These are phyloP conservation scores for Leptothorax acervorum DNA, from an alignment of 2,888 invertebrate genomes.

Conservation along the genomic window DNA sequence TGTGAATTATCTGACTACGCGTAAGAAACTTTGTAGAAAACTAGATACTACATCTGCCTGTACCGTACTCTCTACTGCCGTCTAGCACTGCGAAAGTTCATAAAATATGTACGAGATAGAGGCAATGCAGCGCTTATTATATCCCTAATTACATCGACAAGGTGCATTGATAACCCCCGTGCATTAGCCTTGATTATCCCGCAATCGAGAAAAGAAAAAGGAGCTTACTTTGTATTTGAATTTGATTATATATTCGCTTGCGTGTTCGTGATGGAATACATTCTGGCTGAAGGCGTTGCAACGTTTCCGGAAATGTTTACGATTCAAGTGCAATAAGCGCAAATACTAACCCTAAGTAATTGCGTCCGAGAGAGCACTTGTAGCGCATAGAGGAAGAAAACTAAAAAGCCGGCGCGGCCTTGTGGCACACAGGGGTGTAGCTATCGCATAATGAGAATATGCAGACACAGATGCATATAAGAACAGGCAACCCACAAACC, in stretches of 20 bases:
- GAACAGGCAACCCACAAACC: neutral
- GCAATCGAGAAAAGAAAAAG: neutral
- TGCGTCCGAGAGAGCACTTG: constrained; percentile 21
- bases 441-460: neutral
- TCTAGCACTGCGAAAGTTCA: neutral
- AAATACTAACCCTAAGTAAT: constrained; percentile 48
- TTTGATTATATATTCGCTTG: constrained; percentile 18
- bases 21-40: neutral
- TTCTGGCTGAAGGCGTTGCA: constrained; percentile 7
- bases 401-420: constrained; percentile 7
- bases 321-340: constrained; percentile 36
- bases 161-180: neutral
- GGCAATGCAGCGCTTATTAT: neutral
- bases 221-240: neutral
- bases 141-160: constrained; percentile 11
- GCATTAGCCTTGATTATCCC: constrained; percentile 7
- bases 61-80: neutral
- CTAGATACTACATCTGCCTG: neutral
- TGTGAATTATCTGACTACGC: neutral
- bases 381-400: neutral
- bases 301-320: constrained; percentile 45
- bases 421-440: constrained; percentile 25
- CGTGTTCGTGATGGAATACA: neutral
- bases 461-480: neutral
- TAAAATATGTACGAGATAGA: constrained; percentile 6